These are phyloP conservation scores for Myotis davidii DNA, from an alignment of 2,113 vertebrate species.

Conservation along the genomic window DNA sequence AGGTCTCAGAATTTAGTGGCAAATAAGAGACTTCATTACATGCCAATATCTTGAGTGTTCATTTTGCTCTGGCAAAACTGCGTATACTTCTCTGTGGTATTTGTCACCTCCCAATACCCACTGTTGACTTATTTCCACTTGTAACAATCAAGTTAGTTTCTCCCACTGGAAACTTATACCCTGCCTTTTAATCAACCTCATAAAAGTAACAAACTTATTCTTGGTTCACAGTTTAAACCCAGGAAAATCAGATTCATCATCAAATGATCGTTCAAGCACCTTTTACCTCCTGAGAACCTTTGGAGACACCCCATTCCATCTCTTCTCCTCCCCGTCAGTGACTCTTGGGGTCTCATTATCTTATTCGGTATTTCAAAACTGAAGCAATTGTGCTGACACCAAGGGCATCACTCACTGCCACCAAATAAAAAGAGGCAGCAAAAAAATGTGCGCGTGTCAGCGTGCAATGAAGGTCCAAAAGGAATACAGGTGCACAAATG, in stretches of 20 bases:
- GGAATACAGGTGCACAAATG: slow-evolving; percentile 27
- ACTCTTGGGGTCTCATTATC: slow-evolving; percentile 70
- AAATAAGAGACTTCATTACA: not conserved
- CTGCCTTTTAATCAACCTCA: not conserved
- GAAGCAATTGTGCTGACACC: slow-evolving; percentile 25
- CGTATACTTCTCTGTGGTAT: not conserved
- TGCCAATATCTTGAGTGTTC: not conserved
- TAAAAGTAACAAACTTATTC: not conserved
- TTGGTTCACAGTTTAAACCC: not conserved
- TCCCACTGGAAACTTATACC: not conserved
- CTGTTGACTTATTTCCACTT: not conserved
- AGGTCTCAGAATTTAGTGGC: not conserved
- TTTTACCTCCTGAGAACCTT: slow-evolving; percentile 8
- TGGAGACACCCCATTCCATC: not conserved
- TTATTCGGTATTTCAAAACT: slow-evolving; percentile 46
- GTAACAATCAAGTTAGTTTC: not conserved
- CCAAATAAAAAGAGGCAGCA: not conserved
- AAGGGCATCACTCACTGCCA: slow-evolving; percentile 28
- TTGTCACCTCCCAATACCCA: not conserved
- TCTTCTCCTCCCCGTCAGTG: not conserved
- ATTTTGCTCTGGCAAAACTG: not conserved
- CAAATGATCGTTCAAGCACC: not conserved
- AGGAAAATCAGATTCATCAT: slow-evolving; percentile 6
- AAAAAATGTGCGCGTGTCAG: slow-evolving; percentile 50
- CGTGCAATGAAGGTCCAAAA: not conserved